Conservation (phyloP, 2,113 vertebrate species). For the Anser brachyrhynchus region DNA sequence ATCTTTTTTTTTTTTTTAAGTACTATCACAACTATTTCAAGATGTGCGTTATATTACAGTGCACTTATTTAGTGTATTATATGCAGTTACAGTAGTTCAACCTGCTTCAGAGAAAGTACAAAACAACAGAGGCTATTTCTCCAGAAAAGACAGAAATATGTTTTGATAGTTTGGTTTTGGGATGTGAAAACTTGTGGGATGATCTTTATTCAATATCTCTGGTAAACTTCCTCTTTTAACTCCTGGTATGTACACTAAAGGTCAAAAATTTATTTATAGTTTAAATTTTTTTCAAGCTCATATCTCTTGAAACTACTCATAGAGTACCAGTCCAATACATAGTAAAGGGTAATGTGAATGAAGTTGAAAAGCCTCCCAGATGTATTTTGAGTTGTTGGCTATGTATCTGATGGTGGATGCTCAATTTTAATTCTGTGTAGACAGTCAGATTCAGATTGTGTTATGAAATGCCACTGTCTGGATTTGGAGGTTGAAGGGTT, state of each 20-base stretch:
- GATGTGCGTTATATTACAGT: background rate
- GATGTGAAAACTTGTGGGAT: background rate
- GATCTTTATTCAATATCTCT: background rate
- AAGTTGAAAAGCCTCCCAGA: background rate
- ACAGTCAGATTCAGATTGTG: background rate
- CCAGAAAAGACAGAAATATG: background rate
- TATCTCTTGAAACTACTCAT: background rate
- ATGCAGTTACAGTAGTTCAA: background rate
- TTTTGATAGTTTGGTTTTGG: background rate
- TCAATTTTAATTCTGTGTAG: background rate
- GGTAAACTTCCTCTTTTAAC: background rate
- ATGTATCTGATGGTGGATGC: background rate
- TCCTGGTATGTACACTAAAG: background rate
- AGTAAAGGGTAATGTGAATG: background rate
- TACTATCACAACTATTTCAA: background rate
- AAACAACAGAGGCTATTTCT: background rate
- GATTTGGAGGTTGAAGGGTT: background rate
- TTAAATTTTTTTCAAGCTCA: background rate
- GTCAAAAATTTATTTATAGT: background rate
- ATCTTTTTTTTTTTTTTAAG: background rate
- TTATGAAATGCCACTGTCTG: background rate
- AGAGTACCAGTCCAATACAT: background rate
- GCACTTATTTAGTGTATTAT: background rate
- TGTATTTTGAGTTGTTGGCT: background rate
- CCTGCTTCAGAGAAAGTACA: background rate